phyloP scores from a whole-genome alignment of 2,113 vertebrate species.

The Passer domesticus region DNA sequence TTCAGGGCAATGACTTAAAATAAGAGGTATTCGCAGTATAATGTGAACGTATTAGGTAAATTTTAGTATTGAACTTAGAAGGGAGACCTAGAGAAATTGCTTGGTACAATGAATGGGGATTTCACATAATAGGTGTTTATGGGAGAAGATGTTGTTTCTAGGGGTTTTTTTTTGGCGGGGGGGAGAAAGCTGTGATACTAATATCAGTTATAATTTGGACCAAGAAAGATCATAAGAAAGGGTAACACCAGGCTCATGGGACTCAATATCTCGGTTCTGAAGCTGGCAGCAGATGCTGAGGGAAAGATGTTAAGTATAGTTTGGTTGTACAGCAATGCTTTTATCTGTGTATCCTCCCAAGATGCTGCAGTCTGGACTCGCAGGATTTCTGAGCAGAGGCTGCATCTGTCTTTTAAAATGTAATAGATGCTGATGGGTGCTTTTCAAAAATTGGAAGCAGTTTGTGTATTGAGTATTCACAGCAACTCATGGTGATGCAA shows the following conservation, averaged over 20 bases:
- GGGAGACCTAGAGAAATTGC: background rate
- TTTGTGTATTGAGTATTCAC: background rate
- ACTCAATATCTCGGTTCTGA: background rate
- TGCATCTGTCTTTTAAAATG: background rate
- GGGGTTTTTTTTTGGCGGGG: rapidly evolving
- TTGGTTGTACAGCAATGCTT: background rate
- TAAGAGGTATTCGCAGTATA: background rate
- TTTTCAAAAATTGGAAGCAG: background rate
- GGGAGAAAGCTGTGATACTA: background rate
- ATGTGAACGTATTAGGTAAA: background rate
- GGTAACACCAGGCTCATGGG: background rate
- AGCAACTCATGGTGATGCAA: background rate
- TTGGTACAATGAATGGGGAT: background rate
- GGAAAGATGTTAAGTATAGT: background rate
- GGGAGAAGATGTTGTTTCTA: background rate
- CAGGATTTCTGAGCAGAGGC: background rate
- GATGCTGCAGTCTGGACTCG: background rate
- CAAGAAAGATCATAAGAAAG: background rate
- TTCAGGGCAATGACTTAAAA: background rate
- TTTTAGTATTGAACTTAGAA: background rate
- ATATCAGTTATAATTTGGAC: background rate
- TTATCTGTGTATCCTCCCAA: background rate
- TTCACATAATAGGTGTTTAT: background rate
- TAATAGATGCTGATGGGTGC: background rate
- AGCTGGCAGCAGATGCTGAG: background rate